Conservation (phyloP, 2,113 vertebrate species). For the Upupa epops region DNA sequence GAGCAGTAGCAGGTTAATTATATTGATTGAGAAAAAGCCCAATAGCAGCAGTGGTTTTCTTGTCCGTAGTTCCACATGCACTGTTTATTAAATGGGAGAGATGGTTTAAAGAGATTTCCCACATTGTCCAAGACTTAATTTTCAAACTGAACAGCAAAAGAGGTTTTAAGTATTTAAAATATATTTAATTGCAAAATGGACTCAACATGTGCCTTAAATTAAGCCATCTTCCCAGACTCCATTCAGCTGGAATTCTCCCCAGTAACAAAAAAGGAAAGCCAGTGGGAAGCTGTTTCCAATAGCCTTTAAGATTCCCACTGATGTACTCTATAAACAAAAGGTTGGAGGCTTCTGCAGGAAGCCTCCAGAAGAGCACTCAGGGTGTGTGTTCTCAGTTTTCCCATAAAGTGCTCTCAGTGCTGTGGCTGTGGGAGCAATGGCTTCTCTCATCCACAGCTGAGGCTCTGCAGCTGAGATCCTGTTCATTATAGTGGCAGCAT, state of each 20-base stretch:
- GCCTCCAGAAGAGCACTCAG: not conserved
- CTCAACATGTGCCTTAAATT: not conserved
- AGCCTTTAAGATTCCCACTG: not conserved
- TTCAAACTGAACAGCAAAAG: not conserved
- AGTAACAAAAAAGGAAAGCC: not conserved
- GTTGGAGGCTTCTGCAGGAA: conserved; percentile 3
- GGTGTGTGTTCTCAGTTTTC: not conserved
- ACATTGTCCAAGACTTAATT: not conserved
- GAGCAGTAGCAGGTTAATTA: not conserved
- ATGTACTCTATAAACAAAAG: conserved; percentile 15
- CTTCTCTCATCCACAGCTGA: not conserved
- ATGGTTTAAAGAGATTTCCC: not conserved
- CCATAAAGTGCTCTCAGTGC: not conserved
- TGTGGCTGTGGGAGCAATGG: not conserved
- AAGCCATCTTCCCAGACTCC: not conserved
- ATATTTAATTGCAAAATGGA: not conserved
- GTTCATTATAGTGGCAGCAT: not conserved
- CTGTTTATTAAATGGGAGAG: not conserved
- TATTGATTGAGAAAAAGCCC: not conserved
- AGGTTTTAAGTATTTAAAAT: not conserved
- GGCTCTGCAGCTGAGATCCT: not conserved
- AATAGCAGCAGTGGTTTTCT: not conserved
- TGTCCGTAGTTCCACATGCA: too few species aligned
- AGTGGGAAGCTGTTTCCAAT: not conserved
- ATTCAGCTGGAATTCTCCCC: not conserved